These are phyloP conservation scores for Ephydatia muelleri DNA, from an alignment of 37 sponge, comb jelly and placozoan genomes.

Conservation along the genomic window DNA sequence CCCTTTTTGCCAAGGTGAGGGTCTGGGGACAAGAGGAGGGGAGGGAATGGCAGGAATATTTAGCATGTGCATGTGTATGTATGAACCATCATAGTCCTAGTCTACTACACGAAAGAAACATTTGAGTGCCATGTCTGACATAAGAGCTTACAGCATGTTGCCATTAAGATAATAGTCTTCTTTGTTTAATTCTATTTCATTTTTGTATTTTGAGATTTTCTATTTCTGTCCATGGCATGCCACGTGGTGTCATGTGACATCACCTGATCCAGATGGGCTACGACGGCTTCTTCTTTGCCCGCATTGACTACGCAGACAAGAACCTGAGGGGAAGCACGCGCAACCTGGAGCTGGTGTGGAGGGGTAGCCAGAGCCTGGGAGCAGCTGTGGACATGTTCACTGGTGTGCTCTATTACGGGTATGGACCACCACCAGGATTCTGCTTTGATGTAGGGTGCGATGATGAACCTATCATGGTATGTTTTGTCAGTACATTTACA, in stretches of 20 bases:
- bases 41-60: background rate
- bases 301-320: slow-evolving; percentile 90
- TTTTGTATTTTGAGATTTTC: background rate
- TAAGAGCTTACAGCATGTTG: no score
- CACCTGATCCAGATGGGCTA: slow-evolving; percentile 70
- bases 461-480: slow-evolving; percentile 76
- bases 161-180: no score
- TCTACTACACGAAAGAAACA: no score
- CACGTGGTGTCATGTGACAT: no score
- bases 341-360: slow-evolving; percentile 85
- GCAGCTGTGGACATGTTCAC: slow-evolving; percentile 78
- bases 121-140: no score
- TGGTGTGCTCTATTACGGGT: slow-evolving; percentile 70
- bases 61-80: background rate
- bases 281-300: slow-evolving; percentile 90
- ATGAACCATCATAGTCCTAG: no score
- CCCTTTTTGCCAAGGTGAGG: slow-evolving; percentile 67
- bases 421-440: slow-evolving; percentile 85
- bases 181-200: background rate
- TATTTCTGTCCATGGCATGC: background rate
- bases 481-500: background rate
- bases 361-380: slow-evolving; percentile 66
- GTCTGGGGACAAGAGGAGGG: background rate
- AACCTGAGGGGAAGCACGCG: slow-evolving; percentile 33
- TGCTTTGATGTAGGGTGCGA: slow-evolving; percentile 81